phyloP scores from a whole-genome alignment of 1,140 invertebrate species.

The Drosophila pallidifrons region DNA sequence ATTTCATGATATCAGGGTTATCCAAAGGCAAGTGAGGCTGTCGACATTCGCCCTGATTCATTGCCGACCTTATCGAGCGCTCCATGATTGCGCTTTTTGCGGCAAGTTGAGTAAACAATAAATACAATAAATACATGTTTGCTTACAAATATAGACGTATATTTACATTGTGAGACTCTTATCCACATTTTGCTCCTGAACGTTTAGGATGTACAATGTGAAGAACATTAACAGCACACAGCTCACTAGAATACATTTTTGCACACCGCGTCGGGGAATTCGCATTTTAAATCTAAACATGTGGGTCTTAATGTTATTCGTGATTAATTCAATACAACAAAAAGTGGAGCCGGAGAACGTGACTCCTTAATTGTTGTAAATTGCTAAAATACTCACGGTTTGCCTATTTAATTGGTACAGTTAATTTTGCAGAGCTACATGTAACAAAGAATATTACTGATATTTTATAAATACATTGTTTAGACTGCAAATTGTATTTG shows the following conservation, averaged over 20 bases:
- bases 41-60: constrained; percentile 86
- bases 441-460: not conserved
- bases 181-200: constrained; percentile 35
- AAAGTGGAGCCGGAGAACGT: not conserved
- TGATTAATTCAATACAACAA: constrained; percentile 14
- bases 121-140: constrained; percentile 21
- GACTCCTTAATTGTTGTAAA: not conserved
- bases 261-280: constrained; percentile 25
- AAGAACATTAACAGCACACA: constrained; percentile 20
- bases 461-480: not conserved
- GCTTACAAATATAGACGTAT: constrained; percentile 18
- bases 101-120: not conserved
- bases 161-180: constrained; percentile 47
- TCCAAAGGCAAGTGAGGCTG: constrained; percentile 88
- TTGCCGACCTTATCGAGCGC: constrained; percentile 79
- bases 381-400: not conserved
- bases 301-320: not conserved
- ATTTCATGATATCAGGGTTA: constrained; percentile 89
- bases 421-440: not conserved
- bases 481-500: constrained; percentile 17
- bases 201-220: constrained; percentile 25
- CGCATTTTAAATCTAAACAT: constrained; percentile 36
- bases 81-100: constrained; percentile 80
- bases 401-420: not conserved
- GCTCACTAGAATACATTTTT: constrained; percentile 23